phyloP scores from a whole-genome alignment of 2,797 vertebrate genomes.

The Rhyacichthys aspro region DNA sequence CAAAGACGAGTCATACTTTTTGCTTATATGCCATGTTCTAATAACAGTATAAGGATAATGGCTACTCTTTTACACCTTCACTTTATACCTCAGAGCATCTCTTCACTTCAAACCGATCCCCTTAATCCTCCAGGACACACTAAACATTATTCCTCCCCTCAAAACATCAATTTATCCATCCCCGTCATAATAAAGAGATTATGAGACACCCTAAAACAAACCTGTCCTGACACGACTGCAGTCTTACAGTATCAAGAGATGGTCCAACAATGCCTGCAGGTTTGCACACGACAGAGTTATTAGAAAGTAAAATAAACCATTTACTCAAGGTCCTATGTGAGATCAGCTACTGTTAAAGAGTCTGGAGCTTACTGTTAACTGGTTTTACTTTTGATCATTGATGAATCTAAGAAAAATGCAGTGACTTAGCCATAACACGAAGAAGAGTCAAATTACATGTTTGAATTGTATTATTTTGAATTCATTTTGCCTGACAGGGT shows the following conservation, averaged over 20 bases:
- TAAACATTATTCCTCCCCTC: conserved; percentile 6
- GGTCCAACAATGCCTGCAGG: conserved; percentile 17
- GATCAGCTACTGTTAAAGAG: background rate
- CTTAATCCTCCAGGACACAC: conserved; percentile 4
- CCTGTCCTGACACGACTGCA: conserved; percentile 48
- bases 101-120: conserved; percentile 18
- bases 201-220: conserved; percentile 15
- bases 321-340: background rate
- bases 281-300: conserved; percentile 29
- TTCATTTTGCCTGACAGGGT: too few species aligned
- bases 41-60: background rate
- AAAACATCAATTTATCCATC: conserved; percentile 34
- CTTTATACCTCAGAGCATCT: background rate
- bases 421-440: too few species aligned
- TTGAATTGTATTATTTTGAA: too few species aligned
- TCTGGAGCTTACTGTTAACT: too few species aligned
- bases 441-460: too few species aligned
- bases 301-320: conserved; percentile 2
- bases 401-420: too few species aligned
- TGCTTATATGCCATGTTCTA: too few species aligned
- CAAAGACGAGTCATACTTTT: background rate
- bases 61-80: background rate
- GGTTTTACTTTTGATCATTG: too few species aligned
- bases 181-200: conserved; percentile 31
- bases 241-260: conserved; percentile 17